A percentile compares a stretch with the other conserved stretches of the same genome.
These are phyloP conservation scores for Palloptera scutellata DNA, from an alignment of 2,888 invertebrate species.

Conservation along the genomic window DNA sequence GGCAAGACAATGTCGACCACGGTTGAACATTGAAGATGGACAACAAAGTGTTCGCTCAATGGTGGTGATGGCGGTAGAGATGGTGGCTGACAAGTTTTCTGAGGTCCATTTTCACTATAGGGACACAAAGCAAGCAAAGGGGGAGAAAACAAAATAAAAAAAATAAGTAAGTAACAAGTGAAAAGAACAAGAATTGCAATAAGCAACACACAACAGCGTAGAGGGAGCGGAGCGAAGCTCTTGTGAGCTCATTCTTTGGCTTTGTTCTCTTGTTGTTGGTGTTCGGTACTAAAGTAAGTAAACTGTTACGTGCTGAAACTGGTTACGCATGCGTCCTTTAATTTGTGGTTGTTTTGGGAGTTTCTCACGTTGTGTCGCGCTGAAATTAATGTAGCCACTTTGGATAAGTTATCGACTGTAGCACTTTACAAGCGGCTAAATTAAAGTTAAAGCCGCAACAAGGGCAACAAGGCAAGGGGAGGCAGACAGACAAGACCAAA, in stretches of 20 bases:
- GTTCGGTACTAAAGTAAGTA: too few relatives aligned
- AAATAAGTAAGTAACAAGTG: neutral
- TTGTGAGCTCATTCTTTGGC: too few relatives aligned
- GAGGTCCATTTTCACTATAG: conserved; percentile 20
- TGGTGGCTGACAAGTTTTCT: neutral
- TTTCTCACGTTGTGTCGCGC: conserved; percentile 33
- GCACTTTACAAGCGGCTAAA: conserved; percentile 14
- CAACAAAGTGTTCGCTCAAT: neutral
- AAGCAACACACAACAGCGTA: neutral
- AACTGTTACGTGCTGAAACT: conserved; percentile 4
- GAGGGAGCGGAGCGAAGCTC: too few relatives aligned
- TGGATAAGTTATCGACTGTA: conserved; percentile 30
- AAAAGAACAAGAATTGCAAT: neutral
- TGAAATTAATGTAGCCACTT: conserved; percentile 34
- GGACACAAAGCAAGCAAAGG: neutral
- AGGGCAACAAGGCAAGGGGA: neutral
- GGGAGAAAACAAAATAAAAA: neutral
- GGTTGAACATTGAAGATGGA: conserved; percentile 1
- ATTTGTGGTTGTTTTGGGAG: neutral
- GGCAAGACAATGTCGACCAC: neutral
- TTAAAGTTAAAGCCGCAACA: too few relatives aligned
- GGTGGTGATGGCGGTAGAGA: neutral
- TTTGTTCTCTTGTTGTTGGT: too few relatives aligned
- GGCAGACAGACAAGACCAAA: too few relatives aligned
- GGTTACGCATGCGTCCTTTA: neutral